These are phyloP conservation scores for Pachliopta kotzebuea DNA, from an alignment of 2,888 invertebrate species.

Conservation along the genomic window DNA sequence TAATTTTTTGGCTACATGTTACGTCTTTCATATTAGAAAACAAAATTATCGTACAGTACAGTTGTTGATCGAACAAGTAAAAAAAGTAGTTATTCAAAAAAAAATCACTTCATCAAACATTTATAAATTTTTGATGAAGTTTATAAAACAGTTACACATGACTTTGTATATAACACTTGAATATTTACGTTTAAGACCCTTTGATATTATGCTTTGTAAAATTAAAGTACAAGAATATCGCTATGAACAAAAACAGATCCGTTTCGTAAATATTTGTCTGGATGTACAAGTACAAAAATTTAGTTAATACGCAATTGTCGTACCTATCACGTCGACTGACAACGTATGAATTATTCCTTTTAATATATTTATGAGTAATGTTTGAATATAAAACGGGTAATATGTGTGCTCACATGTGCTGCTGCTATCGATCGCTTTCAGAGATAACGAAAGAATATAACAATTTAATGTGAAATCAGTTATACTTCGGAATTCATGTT, in stretches of 20 bases:
- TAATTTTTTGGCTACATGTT: neutral
- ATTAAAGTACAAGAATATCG: too few relatives aligned
- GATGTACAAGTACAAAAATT: too few relatives aligned
- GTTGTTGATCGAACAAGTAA: too few relatives aligned
- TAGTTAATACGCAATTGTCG: neutral
- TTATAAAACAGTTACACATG: neutral
- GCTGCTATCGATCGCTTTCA: conserved; percentile 11
- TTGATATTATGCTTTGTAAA: too few relatives aligned
- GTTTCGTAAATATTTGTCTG: too few relatives aligned
- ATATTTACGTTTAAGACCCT: too few relatives aligned
- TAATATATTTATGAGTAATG: neutral
- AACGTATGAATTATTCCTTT: neutral
- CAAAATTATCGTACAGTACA: too few relatives aligned
- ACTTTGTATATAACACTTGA: too few relatives aligned
- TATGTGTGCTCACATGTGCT: conserved; percentile 4
- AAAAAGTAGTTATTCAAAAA: too few relatives aligned
- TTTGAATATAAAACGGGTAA: conserved; percentile 2
- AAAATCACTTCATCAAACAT: neutral
- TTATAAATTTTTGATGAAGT: too few relatives aligned
- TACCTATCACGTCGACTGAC: neutral
- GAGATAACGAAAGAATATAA: conserved; percentile 9
- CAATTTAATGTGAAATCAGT: conserved; percentile 1
- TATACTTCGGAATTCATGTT: neutral
- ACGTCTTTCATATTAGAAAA: too few relatives aligned
- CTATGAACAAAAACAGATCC: too few relatives aligned